phyloP scores from a whole-genome alignment of 2,113 vertebrate species.

The Peromyscus californicus region DNA sequence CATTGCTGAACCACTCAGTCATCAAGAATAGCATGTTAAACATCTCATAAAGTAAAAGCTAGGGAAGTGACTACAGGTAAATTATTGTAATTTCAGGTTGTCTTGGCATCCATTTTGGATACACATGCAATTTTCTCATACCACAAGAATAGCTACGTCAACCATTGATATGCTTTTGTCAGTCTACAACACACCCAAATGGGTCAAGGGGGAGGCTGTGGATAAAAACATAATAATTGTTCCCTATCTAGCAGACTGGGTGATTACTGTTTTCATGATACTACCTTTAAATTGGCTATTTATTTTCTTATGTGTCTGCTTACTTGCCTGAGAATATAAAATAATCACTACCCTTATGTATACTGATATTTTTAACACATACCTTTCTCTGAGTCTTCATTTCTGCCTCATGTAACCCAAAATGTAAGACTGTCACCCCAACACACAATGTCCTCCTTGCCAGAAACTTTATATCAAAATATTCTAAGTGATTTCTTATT shows the following conservation, averaged over 20 bases:
- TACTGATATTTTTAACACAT: not conserved
- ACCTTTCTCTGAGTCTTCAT: not conserved
- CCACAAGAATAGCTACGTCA: not conserved
- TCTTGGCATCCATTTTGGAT: not conserved
- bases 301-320: not conserved
- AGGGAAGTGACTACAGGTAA: not conserved
- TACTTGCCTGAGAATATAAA: not conserved
- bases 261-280: not conserved
- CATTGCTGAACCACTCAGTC: slow-evolving; percentile 61
- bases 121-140: not conserved
- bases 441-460: not conserved
- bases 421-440: not conserved
- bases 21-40: slow-evolving; percentile 64
- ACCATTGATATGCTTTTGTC: not conserved
- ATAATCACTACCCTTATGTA: not conserved
- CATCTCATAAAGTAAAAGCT: slow-evolving; percentile 44
- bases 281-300: not conserved
- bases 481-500: not conserved
- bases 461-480: not conserved
- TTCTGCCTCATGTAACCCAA: not conserved
- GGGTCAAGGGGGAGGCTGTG: not conserved
- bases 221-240: not conserved
- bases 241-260: not conserved
- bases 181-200: not conserved
- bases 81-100: not conserved